Base-by-base conservation (phyloP, 2,113 vertebrate species). In the Salminus brasiliensis region DNA sequence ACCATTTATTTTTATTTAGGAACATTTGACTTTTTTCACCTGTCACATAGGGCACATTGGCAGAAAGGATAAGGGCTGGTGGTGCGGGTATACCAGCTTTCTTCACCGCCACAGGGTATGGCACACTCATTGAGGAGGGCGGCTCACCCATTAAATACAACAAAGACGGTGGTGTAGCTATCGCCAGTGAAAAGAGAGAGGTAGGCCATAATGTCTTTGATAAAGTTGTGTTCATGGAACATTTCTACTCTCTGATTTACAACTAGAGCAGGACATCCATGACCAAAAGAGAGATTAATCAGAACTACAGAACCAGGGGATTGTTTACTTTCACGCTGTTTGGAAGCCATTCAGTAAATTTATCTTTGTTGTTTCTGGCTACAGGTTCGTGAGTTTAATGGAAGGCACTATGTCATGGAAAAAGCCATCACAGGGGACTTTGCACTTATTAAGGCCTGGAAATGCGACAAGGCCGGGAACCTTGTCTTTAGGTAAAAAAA, bases 361-460 rank as follows among this genome's bases (percentile, higher is more conserved):
- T 57, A 25, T 72, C 41, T 12, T 36, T 60, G 53, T 41, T 23
- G 16, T 39, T 73, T 72, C 52, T 77, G 72, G 15, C 8, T 80
- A 10, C 85, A 96, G 95, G 95, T 95, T 72, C 89, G 90, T 57
- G 93, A 95, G 72, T 96, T 96, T 78, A 91, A 92, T 27, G 94
- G 94, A 0, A 92, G 93, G 5, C 89, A 95, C 62, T 96, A 92
- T 85, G 91, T 96, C 83, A 83, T 96, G 89, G 95, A 96, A 84
- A 89, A 92, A 78, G 94, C 95, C 0, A 96, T 96, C 85, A 95
- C 92, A 1, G 95, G 95, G 27, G 95, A 96, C 87, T 96, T 93
- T 88, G 95, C 95, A 18, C 86, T 96, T 76, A 88, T 96, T 72
- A 96, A 96, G 78, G 95, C 95, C 15, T 96, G 95, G 95, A 96